Conservation (phyloP, 2,113 vertebrate species). For the Hypocryptadius cinnamomeus region DNA sequence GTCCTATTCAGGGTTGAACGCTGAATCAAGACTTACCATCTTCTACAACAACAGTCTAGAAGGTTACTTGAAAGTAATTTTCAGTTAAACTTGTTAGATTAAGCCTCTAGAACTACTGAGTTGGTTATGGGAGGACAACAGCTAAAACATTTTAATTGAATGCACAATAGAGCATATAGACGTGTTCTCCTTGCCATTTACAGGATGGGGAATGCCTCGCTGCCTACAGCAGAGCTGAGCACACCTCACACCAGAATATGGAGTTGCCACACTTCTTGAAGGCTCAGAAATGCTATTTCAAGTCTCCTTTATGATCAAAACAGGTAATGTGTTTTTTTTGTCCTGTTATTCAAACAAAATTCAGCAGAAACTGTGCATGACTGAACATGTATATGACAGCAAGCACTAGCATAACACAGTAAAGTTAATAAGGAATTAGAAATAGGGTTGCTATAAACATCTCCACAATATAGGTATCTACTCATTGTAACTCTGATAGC, state of each 20-base stretch:
- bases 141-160: not conserved
- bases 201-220: rapidly evolving
- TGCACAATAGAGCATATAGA: not conserved
- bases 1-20: not conserved
- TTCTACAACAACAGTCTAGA: not conserved
- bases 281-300: not conserved
- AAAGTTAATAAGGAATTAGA: not conserved
- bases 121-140: not conserved
- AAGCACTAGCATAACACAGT: not conserved
- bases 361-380: not conserved
- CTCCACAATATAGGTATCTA: not conserved
- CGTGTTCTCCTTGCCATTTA: not conserved
- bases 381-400: not conserved
- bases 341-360: not conserved
- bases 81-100: not conserved
- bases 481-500: not conserved
- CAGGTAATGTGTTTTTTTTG: not conserved
- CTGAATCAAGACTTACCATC: not conserved
- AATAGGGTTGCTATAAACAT: not conserved
- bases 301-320: not conserved
- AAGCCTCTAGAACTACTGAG: not conserved
- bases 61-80: not conserved
- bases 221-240: not conserved
- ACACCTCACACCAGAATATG: not conserved
- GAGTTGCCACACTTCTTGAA: not conserved